Base-by-base conservation (phyloP, 2,797 vertebrate species). In the Arvicola amphibius region DNA sequence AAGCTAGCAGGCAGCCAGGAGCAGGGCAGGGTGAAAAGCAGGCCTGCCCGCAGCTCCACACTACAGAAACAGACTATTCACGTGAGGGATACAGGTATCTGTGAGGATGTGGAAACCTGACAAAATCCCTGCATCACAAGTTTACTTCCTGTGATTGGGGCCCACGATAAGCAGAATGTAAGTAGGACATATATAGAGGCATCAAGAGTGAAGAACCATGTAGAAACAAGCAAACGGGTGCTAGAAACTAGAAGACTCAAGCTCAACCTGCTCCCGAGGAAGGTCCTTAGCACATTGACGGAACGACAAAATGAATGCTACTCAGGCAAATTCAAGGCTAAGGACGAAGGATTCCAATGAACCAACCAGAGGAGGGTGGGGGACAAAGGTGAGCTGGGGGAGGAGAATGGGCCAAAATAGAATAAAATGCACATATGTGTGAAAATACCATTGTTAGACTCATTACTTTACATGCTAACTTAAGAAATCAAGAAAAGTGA, bases 31-130 rank as follows among this genome's bases (percentile, higher is more conserved):
- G n/a, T n/a, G n/a, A n/a, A n/a, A n/a, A n/a, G n/a, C n/a, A n/a
- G n/a, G n/a, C n/a, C n/a, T n/a, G n/a, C n/a, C n/a, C n/a, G n/a
- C n/a, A n/a, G n/a, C n/a, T n/a, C n/a, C n/a, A n/a, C n/a, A n/a
- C n/a, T n/a, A n/a, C n/a, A n/a, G n/a, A n/a, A n/a, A n/a, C 1
- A 1, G 56, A 43, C 19, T 48, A 32, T 37, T 0, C 2, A 1
- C 59, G 2, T 3, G 27, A 76, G 9, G 16, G 14, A 32, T 8
- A 9, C 2, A 21, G 3, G 19, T 51, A 29, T 53, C 17, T 37
- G 48, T 23, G 65, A 27, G 0, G 12, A 53, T 3, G 13, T 73
- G 21, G 34, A 56, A 71, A 86, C 27, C 1, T 4, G 37, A 71
- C 34, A 61, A 56, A 25, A 46, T 3, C n/a, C 17, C 16, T 7